A percentile compares a stretch with the other conserved stretches of the same genome.
Conservation (phyloP, 2,888 invertebrate species). For the Eilema caniola region DNA sequence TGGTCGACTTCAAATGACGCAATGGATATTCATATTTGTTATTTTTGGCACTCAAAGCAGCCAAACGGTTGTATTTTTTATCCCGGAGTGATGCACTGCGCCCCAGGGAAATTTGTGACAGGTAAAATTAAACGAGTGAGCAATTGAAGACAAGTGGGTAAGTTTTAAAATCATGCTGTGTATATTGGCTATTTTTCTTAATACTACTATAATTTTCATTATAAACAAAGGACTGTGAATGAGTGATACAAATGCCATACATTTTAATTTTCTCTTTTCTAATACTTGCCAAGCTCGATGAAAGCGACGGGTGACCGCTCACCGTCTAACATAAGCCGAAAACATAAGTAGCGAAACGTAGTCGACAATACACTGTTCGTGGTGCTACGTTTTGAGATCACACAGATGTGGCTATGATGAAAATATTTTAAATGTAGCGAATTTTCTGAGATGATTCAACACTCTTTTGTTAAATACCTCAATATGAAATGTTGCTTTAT, state of each 20-base stretch:
- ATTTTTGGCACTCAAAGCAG: not conserved
- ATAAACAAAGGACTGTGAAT: not conserved
- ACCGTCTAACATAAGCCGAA: not conserved
- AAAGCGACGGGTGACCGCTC: not conserved
- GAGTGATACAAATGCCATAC: not conserved
- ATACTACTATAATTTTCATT: not conserved
- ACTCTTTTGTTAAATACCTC: not conserved
- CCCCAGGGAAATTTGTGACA: not conserved
- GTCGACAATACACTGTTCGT: not conserved
- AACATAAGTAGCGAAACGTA: not conserved
- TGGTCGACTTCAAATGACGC: not conserved
- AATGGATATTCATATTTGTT: slow-evolving; percentile 3
- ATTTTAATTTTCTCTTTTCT: not conserved
- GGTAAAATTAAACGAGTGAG: not conserved
- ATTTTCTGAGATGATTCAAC: not conserved
- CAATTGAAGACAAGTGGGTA: not conserved
- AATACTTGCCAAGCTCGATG: not conserved
- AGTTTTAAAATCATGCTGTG: not conserved
- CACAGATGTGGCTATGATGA: not conserved
- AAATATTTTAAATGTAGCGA: not conserved
- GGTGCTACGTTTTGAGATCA: not conserved
- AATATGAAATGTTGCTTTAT: not conserved
- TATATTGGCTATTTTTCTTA: not conserved
- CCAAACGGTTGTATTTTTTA: not conserved
- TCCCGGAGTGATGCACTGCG: not conserved